Conservation (phyloP, 2,888 invertebrate genomes). For the Lottia gigantea region DNA sequence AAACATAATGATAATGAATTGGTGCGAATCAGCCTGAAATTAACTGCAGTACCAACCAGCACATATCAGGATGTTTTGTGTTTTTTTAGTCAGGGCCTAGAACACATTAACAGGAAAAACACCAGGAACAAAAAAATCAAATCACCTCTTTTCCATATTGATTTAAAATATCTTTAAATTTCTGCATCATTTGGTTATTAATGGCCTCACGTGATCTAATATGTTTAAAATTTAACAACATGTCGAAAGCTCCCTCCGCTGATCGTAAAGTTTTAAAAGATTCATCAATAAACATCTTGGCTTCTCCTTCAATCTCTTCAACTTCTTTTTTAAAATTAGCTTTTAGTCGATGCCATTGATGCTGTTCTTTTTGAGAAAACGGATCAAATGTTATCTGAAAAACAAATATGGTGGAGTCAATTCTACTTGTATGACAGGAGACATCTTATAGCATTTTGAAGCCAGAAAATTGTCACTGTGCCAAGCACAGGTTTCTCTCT, state of each 20-base stretch:
- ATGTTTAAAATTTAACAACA: constrained; percentile 83
- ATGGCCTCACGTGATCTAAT: constrained; percentile 82
- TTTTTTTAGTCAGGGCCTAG: too few species aligned
- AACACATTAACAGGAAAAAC: too few species aligned
- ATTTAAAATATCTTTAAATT: constrained; percentile 85
- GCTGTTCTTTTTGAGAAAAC: constrained; percentile 81
- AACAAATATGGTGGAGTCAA: constrained; percentile 9
- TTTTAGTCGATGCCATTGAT: constrained; percentile 88
- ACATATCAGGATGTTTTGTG: too few species aligned
- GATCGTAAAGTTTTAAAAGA: constrained; percentile 84
- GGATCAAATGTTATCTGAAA: constrained; percentile 83
- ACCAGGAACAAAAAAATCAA: not conserved
- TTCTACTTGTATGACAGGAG: too few species aligned
- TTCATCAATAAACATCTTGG: constrained; percentile 85
- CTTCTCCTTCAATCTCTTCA: constrained; percentile 80
- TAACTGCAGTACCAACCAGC: too few species aligned
- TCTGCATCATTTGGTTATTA: constrained; percentile 79
- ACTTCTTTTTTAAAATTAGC: constrained; percentile 82
- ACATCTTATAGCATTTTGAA: too few species aligned
- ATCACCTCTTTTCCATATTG: constrained; percentile 87
- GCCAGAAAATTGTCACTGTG: too few species aligned
- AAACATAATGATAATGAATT: too few species aligned
- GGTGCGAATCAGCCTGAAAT: too few species aligned
- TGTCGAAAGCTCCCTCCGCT: constrained; percentile 83
- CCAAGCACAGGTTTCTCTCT: too few species aligned